Evolutionary conservation across 2,113 vertebrate species (phyloP), one percentile per base, ranked within the genome.

Genomic region (Apteryx owenii): DNA sequence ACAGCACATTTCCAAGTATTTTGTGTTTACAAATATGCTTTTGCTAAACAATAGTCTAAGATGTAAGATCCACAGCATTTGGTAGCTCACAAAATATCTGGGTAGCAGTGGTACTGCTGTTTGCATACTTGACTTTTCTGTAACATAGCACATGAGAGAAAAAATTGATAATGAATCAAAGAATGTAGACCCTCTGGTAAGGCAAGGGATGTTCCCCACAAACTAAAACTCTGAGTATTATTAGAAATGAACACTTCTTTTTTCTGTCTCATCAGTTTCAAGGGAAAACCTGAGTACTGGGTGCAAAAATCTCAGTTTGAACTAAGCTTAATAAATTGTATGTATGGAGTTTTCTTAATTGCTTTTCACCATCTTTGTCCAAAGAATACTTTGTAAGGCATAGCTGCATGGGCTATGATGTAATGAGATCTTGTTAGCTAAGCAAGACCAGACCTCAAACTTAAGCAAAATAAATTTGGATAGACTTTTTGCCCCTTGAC

Each of bases 381-480:
- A 80, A 90, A 73, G 61, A 96, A 86, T 60, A 91, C 88, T 87
- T 96, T 83, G 58, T 82, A 96, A 97, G 72, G 46, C 71, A 86
- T 75, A 78, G 90, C 89, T 97, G 58, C 89, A 82, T 88, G 42
- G 87, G 66, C 68, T 89, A 89, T 93, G 69, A 91, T 91, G 95
- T 97, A 97, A 95, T 95, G 56, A 94, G 91, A 88, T 93, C 88
- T 94, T 83, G 70, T 96, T 93, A 96, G 88, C 73, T 96, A 98
- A 95, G 89, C 94, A 95, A 98, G 78, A 78, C 79, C 87, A 92
- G 93, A 89, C 71, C 60, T 95, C 64, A 88, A 48, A 60, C 79
- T 93, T 79, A 94, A 94, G 90, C 72, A 97, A 97, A 96, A 96
- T 96, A 94, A 86, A 95, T 94, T 89, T 10, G 28, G 60, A 93